A percentile compares a stretch with the other conserved stretches of the same genome.
These are phyloP conservation scores for Clarias macrocephalus DNA, from an alignment of 2,113 vertebrate genomes.

Conservation along the genomic window DNA sequence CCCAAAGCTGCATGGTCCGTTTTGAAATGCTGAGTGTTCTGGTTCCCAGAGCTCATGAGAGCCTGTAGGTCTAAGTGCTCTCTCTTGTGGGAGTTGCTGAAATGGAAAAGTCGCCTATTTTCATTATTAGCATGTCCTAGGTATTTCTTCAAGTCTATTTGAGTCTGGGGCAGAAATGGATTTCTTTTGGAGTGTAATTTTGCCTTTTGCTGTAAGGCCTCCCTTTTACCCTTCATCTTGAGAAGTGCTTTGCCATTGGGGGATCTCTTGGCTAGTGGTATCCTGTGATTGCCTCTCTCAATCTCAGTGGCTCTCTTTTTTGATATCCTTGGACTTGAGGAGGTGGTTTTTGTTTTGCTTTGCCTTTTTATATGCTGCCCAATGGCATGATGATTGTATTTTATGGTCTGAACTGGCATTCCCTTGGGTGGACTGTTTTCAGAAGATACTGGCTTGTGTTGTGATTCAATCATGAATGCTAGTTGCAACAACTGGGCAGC, in stretches of 20 bases:
- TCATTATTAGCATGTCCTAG: conserved; percentile 75
- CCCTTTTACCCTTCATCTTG: conserved; percentile 75
- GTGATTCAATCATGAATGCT: conserved; percentile 86
- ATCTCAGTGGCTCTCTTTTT: conserved; percentile 79
- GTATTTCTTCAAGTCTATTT: conserved; percentile 86
- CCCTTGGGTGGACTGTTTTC: conserved; percentile 68
- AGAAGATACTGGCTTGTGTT: conserved; percentile 62
- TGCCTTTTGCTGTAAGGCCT: conserved; percentile 56
- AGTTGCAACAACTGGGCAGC: conserved; percentile 88
- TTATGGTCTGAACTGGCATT: conserved; percentile 67
- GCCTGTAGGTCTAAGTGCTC: conserved; percentile 53
- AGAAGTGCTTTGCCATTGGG: conserved; percentile 71
- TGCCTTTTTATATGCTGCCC: conserved; percentile 77
- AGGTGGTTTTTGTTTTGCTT: conserved; percentile 77
- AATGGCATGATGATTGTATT: conserved; percentile 75
- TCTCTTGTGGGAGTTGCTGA: conserved; percentile 54
- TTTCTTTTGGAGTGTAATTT: conserved; percentile 73
- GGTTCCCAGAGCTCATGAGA: conserved; percentile 40
- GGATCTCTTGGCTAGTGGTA: conserved; percentile 72
- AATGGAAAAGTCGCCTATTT: conserved; percentile 65
- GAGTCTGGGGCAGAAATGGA: conserved; percentile 83
- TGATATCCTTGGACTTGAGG: conserved; percentile 76
- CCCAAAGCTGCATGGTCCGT: conserved; percentile 44
- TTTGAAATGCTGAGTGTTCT: conserved; percentile 42
- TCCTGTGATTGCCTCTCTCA: conserved; percentile 75